Percentiles rank a stretch among this genome's conserved stretches.
Conservation (phyloP, 2,888 invertebrate genomes). For the Ferdinandea cuprea region DNA sequence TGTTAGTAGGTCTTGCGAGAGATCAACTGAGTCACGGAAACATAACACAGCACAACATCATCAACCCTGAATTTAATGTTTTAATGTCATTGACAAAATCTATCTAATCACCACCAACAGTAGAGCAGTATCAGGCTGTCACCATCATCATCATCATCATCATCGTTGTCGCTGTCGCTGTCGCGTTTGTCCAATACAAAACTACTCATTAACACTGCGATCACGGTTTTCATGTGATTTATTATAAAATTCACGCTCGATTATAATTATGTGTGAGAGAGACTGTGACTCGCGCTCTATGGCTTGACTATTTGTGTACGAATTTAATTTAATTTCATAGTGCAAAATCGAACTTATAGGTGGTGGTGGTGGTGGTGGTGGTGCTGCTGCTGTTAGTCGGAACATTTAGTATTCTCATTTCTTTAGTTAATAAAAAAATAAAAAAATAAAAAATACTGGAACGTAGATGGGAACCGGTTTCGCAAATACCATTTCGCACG, state of each 20-base stretch:
- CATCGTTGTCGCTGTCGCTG: conserved; percentile 13
- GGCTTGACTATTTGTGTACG: conserved; percentile 24
- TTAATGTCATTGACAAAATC: conserved; percentile 65
- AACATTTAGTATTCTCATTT: conserved; percentile 34
- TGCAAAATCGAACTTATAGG: background rate
- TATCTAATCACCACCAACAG: conserved; percentile 25
- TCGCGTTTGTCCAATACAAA: conserved; percentile 24
- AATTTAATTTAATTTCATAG: background rate
- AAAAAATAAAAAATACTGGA: conserved; percentile 44
- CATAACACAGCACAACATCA: conserved; percentile 18
- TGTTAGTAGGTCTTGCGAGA: no score
- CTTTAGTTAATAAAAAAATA: conserved; percentile 29
- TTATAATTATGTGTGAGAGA: conserved; percentile 14
- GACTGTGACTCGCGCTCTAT: background rate
- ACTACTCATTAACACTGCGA: conserved; percentile 69
- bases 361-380: no score
- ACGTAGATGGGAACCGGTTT: conserved; percentile 64
- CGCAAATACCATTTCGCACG: conserved; percentile 72
- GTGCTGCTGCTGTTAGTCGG: no score
- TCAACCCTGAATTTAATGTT: conserved; percentile 62
- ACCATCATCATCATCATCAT: conserved; percentile 10
- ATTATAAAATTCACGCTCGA: conserved; percentile 65
- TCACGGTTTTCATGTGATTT: conserved; percentile 69
- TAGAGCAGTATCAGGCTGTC: conserved; percentile 16
- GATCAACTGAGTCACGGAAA: conserved; percentile 19